Base-by-base conservation (phyloP, 1,140 invertebrate genomes). In the Luehdorfia chinensis region DNA sequence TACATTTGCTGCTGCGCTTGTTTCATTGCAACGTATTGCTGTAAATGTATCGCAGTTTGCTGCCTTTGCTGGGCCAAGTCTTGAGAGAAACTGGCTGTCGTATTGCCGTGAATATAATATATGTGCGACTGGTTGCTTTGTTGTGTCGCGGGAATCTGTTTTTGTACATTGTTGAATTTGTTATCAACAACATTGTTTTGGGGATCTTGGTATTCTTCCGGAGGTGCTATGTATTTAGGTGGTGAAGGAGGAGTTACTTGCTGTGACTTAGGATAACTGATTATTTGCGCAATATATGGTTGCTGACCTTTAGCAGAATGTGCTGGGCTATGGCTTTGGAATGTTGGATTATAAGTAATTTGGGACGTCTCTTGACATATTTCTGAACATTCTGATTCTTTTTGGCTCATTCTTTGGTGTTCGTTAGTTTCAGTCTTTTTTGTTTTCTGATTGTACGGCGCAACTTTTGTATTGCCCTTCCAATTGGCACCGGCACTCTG, bases 21-120 rank as follows among this genome's bases (percentile, higher is more conserved):
- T 47, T 88, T 88, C 87, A 88, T 88, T 1, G 87, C 87, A 0
- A 88, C 87, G 46, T 87, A 88, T 48, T 88, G 87, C 46, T 88
- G 87, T 16, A 88, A 59, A 37, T 87, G 83, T 19, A 88, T 64
- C 0, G 79, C 84, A 0, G 87, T 88, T 54, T 88, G 87, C 34
- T 88, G 87, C 34, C 85, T 71, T 36, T 86, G 84, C 33, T 86
- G 75, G 0, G 60, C 75, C 28, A 84, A 47, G 27, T 88, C 81
- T 33, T 64, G 72, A 1, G 65, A 54, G 3, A 67, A 53, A 11
- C 55, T 55, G 3, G 68, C 44, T 0, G 69, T 59, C 4, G 71
- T 18, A 37, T 80, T 75, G 13, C 78, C 71, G 55, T 85, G 69
- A 21, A 87, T 88, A 41, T 87, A 88, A 46, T 88, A 88, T 27